Conservation (phyloP, 2,888 invertebrate species). For the Oxyscelio sp. region DNA sequence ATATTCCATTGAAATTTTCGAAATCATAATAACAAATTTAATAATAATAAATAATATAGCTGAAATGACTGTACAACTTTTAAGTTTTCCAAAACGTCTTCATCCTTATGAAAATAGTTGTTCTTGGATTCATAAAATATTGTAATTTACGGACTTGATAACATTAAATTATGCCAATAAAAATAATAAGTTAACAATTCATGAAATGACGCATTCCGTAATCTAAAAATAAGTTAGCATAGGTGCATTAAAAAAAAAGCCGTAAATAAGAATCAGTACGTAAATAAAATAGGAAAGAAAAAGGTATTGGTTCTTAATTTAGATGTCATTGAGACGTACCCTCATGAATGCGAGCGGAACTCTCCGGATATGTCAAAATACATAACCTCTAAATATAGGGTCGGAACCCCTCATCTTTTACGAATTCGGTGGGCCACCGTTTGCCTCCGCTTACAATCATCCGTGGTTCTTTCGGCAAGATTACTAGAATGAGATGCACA, state of each 20-base stretch:
- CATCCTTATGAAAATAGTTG: too few species aligned
- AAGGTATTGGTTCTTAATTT: conserved; percentile 51
- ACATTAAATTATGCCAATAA: background rate
- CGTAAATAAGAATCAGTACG: background rate
- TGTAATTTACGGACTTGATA: too few species aligned
- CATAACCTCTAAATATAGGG: conserved; percentile 62
- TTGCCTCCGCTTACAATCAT: conserved; percentile 41
- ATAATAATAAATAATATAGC: too few species aligned
- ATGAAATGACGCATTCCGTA: background rate
- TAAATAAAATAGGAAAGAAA: conserved; percentile 13
- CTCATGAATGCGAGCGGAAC: conserved; percentile 41
- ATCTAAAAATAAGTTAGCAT: conserved; percentile 16
- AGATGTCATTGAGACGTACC: conserved; percentile 54
- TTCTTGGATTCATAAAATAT: too few species aligned
- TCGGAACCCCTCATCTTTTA: conserved; percentile 66
- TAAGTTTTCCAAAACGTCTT: too few species aligned
- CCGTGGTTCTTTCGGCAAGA: conserved; percentile 47
- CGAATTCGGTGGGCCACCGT: conserved; percentile 53
- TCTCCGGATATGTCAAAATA: conserved; percentile 58
- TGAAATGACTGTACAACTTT: too few species aligned
- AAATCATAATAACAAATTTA: too few species aligned
- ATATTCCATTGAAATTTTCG: too few species aligned
- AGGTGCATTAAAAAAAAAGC: background rate
- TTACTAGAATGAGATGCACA: conserved; percentile 71
- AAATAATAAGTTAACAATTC: background rate